Conservation (phyloP, 2,797 vertebrate species). For the Geotrypetes seraphini region DNA sequence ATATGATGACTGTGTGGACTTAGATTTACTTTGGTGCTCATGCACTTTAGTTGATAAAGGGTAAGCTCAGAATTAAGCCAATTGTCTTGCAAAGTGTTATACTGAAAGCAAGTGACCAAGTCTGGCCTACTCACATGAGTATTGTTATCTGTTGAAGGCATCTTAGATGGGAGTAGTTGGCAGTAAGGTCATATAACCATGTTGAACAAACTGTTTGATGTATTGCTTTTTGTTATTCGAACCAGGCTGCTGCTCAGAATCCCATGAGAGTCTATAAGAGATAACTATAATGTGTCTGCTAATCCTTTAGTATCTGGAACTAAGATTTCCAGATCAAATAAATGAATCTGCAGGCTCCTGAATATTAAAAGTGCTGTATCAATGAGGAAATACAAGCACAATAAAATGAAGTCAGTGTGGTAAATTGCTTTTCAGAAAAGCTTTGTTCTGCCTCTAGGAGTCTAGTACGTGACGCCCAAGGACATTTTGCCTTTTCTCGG, state of each 20-base stretch:
- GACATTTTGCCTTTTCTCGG: constrained; percentile 30
- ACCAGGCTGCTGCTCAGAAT: background rate
- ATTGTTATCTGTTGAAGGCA: no score
- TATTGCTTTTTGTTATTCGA: background rate
- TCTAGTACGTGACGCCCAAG: constrained; percentile 36
- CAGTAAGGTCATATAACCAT: background rate
- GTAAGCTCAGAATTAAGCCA: constrained; percentile 32
- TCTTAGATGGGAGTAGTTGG: constrained; percentile 8
- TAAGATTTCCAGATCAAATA: no score
- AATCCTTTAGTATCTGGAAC: no score
- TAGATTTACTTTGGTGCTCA: constrained; percentile 23
- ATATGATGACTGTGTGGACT: constrained; percentile 10
- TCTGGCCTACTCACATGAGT: constrained; percentile 18
- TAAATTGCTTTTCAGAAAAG: constrained; percentile 38
- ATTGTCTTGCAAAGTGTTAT: constrained; percentile 28
- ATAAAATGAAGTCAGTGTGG: constrained; percentile 28
- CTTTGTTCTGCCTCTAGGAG: constrained; percentile 44
- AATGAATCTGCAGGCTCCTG: background rate
- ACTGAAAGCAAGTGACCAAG: constrained; percentile 3
- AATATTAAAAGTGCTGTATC: constrained; percentile 18
- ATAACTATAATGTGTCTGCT: no score
- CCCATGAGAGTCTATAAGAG: no score
- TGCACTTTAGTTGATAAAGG: constrained; percentile 30
- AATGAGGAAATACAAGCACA: constrained; percentile 13
- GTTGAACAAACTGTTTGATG: background rate